A percentile compares a stretch with the other conserved stretches of the same genome.
Evolutionary conservation across 1,140 invertebrate species (phyloP).

Genomic region (Solenopsis invicta): DNA sequence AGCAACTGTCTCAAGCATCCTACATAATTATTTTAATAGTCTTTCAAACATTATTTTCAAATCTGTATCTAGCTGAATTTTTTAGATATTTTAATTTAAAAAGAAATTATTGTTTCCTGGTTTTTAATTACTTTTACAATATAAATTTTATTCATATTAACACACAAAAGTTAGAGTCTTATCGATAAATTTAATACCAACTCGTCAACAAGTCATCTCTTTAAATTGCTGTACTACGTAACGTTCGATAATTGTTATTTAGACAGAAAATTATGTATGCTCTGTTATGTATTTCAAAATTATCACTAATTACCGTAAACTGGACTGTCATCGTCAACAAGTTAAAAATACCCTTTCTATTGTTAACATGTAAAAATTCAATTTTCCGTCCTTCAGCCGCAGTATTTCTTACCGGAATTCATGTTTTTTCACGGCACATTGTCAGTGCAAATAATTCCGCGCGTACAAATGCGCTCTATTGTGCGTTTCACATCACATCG

Average conservation of each 20-base stretch:
- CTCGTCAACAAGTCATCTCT: not conserved
- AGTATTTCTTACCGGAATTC: not conserved
- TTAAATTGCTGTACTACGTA: not conserved
- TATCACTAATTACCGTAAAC: not conserved
- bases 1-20: no score
- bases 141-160: not conserved
- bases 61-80: no score
- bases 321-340: not conserved
- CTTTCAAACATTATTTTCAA: no score
- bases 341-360: not conserved
- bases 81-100: no score
- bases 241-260: not conserved
- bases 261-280: not conserved
- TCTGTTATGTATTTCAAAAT: not conserved
- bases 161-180: no score
- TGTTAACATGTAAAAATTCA: not conserved
- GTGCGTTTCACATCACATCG: not conserved
- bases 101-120: no score
- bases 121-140: not conserved
- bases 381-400: not conserved
- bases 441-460: not conserved
- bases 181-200: not conserved
- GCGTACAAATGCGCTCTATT: not conserved
- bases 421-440: not conserved
- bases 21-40: no score